These are phyloP conservation scores for Phylloscopus trochiloides DNA, from an alignment of 2,113 vertebrate genomes.

Conservation along the genomic window DNA sequence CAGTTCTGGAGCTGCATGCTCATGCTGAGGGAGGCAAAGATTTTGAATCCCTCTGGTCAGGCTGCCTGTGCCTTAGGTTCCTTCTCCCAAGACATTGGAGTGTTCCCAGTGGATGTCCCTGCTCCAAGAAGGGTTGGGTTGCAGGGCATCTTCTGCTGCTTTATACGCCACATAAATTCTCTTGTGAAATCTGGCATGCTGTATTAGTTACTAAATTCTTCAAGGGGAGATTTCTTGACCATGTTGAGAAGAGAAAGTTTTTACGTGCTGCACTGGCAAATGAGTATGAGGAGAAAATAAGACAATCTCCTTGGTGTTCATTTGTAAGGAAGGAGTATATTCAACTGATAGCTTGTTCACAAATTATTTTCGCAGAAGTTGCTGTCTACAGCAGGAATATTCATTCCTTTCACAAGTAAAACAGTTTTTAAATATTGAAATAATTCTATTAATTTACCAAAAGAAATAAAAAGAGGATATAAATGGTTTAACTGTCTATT, in stretches of 20 bases:
- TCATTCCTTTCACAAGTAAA: not conserved
- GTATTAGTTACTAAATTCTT: not conserved
- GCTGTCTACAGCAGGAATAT: not conserved
- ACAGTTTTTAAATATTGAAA: not conserved
- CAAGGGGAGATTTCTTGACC: not conserved
- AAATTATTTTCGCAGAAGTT: constrained; percentile 11
- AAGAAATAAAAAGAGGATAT: not conserved
- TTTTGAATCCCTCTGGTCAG: not conserved
- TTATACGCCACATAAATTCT: not conserved
- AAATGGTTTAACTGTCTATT: not conserved
- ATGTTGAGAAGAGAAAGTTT: not conserved
- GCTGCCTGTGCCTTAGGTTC: not conserved
- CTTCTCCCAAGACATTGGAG: not conserved
- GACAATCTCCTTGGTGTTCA: not conserved
- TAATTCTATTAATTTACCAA: not conserved
- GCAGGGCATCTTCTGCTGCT: not conserved
- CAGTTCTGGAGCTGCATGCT: not conserved
- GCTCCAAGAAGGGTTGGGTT: not conserved
- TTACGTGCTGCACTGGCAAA: not conserved
- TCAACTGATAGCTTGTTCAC: not conserved
- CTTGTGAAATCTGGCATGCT: not conserved
- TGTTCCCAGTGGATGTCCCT: not conserved
- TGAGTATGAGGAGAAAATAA: not conserved
- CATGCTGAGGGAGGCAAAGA: not conserved
- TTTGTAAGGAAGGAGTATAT: not conserved